Conservation (phyloP, 2,888 invertebrate genomes). For the Metallyticus violacea region DNA sequence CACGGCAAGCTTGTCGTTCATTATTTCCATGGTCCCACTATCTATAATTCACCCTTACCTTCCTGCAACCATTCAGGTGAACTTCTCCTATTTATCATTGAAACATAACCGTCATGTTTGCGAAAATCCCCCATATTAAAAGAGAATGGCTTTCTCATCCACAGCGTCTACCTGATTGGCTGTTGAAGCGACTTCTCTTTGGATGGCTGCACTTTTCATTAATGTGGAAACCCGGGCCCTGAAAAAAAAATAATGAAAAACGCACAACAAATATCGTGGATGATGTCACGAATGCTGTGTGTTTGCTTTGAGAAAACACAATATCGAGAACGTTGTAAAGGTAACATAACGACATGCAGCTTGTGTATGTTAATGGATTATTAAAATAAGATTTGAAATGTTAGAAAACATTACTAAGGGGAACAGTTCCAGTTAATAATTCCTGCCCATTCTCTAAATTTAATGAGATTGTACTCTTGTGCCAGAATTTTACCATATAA, state of each 20-base stretch:
- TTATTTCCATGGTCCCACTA: not conserved
- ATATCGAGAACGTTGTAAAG: too few relatives aligned
- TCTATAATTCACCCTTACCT: not conserved
- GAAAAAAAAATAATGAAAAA: not conserved
- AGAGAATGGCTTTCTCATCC: not conserved
- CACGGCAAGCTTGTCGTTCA: not conserved
- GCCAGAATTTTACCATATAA: too few relatives aligned
- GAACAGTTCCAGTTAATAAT: too few relatives aligned
- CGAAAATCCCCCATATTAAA: not conserved
- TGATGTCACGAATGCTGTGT: too few relatives aligned
- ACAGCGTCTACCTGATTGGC: not conserved
- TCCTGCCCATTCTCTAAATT: too few relatives aligned
- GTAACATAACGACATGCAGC: too few relatives aligned
- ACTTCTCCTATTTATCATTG: not conserved
- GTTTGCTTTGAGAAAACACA: too few relatives aligned
- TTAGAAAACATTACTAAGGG: too few relatives aligned
- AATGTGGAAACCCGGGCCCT: not conserved
- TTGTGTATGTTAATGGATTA: too few relatives aligned
- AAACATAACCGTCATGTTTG: not conserved
- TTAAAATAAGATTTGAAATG: too few relatives aligned
- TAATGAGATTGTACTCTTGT: too few relatives aligned
- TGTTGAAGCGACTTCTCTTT: not conserved
- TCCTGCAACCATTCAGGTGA: not conserved
- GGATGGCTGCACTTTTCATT: not conserved
- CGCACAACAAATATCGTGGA: not conserved